Conservation (phyloP, 2,888 invertebrate genomes). For the Drosophila seclusa region DNA sequence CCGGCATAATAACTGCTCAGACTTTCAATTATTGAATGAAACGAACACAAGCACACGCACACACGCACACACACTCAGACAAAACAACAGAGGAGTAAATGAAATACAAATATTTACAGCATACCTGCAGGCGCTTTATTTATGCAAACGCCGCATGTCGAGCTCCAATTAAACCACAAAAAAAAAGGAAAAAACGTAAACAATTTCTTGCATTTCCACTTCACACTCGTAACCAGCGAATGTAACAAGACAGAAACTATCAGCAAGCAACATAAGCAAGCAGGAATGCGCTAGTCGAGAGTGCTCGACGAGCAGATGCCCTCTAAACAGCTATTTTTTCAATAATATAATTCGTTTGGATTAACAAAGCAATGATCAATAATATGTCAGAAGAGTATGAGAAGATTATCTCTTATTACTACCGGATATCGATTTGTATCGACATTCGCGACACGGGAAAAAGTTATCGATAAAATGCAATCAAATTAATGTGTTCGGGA, state of each 20-base stretch:
- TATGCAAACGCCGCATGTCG: constrained; percentile 61
- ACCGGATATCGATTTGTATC: too few species aligned
- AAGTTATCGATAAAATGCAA: too few species aligned
- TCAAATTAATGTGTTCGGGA: too few species aligned
- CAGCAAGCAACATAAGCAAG: not conserved
- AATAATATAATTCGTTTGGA: not conserved
- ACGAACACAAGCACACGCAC: constrained; percentile 31
- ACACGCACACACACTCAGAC: constrained; percentile 2
- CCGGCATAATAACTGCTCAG: constrained; percentile 3
- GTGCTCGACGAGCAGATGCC: not conserved
- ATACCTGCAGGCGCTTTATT: constrained; percentile 65
- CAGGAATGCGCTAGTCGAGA: not conserved
- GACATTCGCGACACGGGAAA: too few species aligned
- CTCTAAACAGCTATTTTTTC: not conserved
- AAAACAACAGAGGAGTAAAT: constrained; percentile 22
- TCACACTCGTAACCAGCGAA: constrained; percentile 62
- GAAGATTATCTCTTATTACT: too few species aligned
- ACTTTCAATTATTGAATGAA: constrained; percentile 71
- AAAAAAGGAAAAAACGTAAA: constrained; percentile 48
- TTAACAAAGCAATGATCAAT: not conserved
- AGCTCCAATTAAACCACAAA: constrained; percentile 68
- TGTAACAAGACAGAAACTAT: constrained; percentile 41
- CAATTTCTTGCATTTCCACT: constrained; percentile 74
- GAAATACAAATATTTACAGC: constrained; percentile 66
- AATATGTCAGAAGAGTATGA: too few species aligned